These are phyloP conservation scores for Ciconia stormi DNA, from an alignment of 2,113 vertebrate species.

Conservation along the genomic window DNA sequence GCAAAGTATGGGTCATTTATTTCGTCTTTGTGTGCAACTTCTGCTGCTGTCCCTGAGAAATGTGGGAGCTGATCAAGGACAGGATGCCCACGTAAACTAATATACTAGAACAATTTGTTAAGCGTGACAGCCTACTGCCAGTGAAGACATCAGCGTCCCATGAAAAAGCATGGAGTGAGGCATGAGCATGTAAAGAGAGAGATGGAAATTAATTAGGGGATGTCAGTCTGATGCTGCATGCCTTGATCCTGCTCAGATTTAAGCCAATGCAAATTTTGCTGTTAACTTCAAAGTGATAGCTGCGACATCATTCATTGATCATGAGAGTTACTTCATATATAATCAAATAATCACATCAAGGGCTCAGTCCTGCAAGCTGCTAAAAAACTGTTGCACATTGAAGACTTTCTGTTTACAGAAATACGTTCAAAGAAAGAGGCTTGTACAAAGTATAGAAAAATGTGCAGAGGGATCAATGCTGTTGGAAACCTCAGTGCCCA, in stretches of 20 bases:
- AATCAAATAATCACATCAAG: constrained; percentile 53
- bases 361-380: constrained; percentile 30
- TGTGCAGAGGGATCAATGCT: constrained; percentile 31
- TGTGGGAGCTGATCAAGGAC: constrained; percentile 20
- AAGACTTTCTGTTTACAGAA: constrained; percentile 32
- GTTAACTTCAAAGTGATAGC: constrained; percentile 51
- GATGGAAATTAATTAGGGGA: constrained; percentile 40
- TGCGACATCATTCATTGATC: constrained; percentile 47
- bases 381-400: constrained; percentile 42
- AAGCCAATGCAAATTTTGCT: constrained; percentile 38
- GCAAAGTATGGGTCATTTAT: neutral
- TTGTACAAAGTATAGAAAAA: constrained; percentile 29
- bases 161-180: constrained; percentile 20
- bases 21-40: neutral
- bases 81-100: constrained; percentile 4
- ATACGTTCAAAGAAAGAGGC: constrained; percentile 29
- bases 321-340: constrained; percentile 30
- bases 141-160: neutral
- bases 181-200: constrained; percentile 51
- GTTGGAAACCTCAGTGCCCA: constrained; percentile 43
- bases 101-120: constrained; percentile 47
- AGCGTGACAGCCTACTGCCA: constrained; percentile 1
- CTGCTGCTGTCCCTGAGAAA: neutral
- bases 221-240: constrained; percentile 16
- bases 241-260: constrained; percentile 35